Conservation (phyloP, 2,888 invertebrate genomes). For the Lasioglossum leucozonium region DNA sequence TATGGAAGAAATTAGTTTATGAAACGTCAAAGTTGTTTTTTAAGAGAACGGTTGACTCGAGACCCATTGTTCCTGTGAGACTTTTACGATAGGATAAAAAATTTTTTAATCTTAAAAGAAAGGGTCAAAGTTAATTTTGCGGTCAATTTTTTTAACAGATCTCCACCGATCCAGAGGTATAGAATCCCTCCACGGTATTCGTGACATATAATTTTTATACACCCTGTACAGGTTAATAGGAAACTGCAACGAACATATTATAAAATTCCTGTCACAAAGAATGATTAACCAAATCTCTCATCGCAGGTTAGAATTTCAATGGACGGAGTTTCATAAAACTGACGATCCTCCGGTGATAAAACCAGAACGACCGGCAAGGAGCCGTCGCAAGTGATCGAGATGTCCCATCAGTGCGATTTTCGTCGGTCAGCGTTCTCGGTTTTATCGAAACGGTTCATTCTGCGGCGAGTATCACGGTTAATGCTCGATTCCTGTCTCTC, state of each 20-base stretch:
- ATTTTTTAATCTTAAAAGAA: too few species aligned
- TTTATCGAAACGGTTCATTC: slow-evolving; percentile 26
- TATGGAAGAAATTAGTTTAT: too few species aligned
- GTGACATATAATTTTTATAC: too few species aligned
- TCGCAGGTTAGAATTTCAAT: not conserved
- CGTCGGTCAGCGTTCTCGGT: not conserved
- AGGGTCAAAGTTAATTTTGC: too few species aligned
- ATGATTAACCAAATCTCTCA: not conserved
- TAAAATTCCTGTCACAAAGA: not conserved
- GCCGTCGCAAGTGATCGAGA: slow-evolving; percentile 20
- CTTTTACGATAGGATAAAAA: too few species aligned
- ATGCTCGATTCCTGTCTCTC: slow-evolving; percentile 7
- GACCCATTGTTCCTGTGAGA: too few species aligned
- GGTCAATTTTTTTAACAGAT: too few species aligned
- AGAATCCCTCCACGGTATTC: too few species aligned
- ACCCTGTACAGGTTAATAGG: not conserved
- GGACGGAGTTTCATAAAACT: not conserved
- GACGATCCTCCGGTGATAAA: not conserved
- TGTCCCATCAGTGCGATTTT: not conserved
- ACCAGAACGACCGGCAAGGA: not conserved
- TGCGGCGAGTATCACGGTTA: slow-evolving; percentile 16
- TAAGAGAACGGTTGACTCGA: too few species aligned
- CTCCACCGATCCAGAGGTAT: too few species aligned
- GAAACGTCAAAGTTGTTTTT: too few species aligned
- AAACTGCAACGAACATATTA: not conserved